Evolutionary conservation across 2,888 invertebrate genomes (phyloP).

Genomic region (Callyntrura sp.): DNA sequence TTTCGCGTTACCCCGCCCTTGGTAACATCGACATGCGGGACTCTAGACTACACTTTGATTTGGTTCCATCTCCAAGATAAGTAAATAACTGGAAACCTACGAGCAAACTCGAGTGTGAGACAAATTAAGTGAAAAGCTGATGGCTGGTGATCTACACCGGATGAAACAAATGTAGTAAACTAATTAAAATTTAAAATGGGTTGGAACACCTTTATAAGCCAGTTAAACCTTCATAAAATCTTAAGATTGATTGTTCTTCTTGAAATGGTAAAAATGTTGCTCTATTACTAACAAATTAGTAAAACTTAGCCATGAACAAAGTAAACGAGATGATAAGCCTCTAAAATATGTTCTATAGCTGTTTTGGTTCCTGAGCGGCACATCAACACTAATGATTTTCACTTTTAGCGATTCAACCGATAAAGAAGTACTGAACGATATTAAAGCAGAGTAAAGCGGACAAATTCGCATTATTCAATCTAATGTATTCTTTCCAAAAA

Average conservation of each 20-base stretch:
- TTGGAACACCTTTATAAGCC: not conserved
- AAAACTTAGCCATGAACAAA: not conserved
- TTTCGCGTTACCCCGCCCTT: too few species aligned
- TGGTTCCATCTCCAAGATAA: too few species aligned
- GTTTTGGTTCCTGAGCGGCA: slow-evolving; percentile 39
- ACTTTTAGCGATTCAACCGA: slow-evolving; percentile 9
- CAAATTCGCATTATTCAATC: slow-evolving; percentile 7
- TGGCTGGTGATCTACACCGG: too few species aligned
- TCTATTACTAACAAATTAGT: not conserved
- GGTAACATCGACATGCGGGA: too few species aligned
- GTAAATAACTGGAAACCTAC: too few species aligned
- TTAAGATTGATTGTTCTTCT: not conserved
- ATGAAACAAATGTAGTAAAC: not conserved
- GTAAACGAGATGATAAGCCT: not conserved
- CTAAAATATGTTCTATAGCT: not conserved
- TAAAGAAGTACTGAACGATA: slow-evolving; percentile 33
- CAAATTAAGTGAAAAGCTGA: too few species aligned
- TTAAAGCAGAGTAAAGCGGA: slow-evolving; percentile 56
- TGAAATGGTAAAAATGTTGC: slow-evolving; percentile 39
- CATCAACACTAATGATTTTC: not conserved
- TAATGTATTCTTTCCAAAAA: too few species aligned
- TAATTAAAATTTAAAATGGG: slow-evolving; percentile 8
- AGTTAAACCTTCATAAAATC: slow-evolving; percentile 6
- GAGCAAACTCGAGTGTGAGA: too few species aligned
- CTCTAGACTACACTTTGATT: too few species aligned